Base-by-base conservation (phyloP, 1,140 invertebrate genomes). In the Octopus sinensis region DNA sequence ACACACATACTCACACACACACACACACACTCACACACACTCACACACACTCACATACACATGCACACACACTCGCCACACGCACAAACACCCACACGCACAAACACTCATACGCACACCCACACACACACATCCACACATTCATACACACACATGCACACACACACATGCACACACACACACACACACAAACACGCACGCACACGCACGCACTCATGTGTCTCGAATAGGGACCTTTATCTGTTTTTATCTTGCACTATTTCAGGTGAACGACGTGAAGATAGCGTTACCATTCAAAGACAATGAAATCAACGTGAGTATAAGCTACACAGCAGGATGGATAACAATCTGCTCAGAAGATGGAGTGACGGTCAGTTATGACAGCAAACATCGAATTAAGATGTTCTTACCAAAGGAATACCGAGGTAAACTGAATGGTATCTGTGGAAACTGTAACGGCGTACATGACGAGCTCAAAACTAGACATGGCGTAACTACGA, bases 381-480 rank as follows among this genome's bases (percentile, higher is more conserved):
- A 83, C 78, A 75, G 81, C 4, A 68, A 54, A 5, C 79, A 80
- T 51, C 12, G 56, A 4, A 80, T 81, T 10, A 54, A 78, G 13
- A 78, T 83, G 1, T 77, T 75, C 13, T 78, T 78, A 9, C 51
- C 78, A 23, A 78, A 73, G 53, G 10, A 23, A 12, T 79, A 68
- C 56, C 68, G 23, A 6, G 73, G 75, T 17, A 76, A 79, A 0
- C n/a, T 82, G 10, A 79, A 78, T 6, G 81, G 75, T 4, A 9
- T 82, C 2, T 82, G 81, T 77, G 81, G 81, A 79, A 79, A 82
- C 71, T 82, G 81, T 68, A 79, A 82, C 53, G 78, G 78, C 13
- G 79, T 17, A 13, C 12, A 13, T 30, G 78, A 82, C 54, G 81
- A 82, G 53, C 71, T 17, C 30, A 6, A 53, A 13, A 81, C 80